Conservation (phyloP, 2,113 vertebrate genomes). For the Nanorana parkeri region DNA sequence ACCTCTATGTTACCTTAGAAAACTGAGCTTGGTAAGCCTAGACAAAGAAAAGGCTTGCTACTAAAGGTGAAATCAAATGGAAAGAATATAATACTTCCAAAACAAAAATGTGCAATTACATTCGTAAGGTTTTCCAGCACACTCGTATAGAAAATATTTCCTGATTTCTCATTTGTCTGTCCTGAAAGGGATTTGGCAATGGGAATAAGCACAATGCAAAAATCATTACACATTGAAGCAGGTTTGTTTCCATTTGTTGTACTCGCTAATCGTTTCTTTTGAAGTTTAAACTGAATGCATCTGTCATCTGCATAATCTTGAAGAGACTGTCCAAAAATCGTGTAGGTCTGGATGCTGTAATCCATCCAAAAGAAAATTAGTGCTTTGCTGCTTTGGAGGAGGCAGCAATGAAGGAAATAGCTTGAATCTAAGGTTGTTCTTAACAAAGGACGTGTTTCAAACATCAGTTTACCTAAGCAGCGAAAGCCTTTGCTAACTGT, state of each 20-base stretch:
- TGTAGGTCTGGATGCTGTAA: conserved; percentile 11
- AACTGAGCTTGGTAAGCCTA: no score
- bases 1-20: no score
- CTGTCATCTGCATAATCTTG: conserved; percentile 7
- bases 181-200: conserved; percentile 2
- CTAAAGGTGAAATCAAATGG: no score
- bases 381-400: background rate
- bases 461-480: conserved; percentile 27
- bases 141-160: background rate
- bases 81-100: no score
- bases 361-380: conserved; percentile 8
- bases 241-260: conserved; percentile 28
- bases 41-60: no score
- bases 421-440: conserved; percentile 30
- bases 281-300: conserved; percentile 38
- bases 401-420: background rate
- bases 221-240: conserved; percentile 12
- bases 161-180: background rate
- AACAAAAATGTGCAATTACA: no score
- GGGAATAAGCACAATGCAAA: background rate
- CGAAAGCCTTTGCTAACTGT: conserved; percentile 25
- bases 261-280: conserved; percentile 23
- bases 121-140: background rate
- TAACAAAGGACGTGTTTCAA: conserved; percentile 20
- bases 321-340: conserved; percentile 16